These are phyloP conservation scores for Anastrepha ludens DNA, from an alignment of 1,140 invertebrate genomes.

Conservation along the genomic window DNA sequence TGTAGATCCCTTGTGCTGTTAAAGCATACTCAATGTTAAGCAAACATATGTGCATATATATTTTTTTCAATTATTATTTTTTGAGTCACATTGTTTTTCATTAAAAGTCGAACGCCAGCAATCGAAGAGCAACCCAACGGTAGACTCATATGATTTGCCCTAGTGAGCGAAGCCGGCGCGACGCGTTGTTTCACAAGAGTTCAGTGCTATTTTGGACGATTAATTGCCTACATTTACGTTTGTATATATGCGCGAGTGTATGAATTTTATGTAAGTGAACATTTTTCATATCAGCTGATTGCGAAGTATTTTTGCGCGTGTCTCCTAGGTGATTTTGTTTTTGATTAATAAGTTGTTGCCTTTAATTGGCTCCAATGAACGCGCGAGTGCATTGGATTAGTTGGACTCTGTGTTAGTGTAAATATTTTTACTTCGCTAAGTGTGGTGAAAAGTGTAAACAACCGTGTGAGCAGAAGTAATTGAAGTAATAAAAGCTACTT, in stretches of 20 bases:
- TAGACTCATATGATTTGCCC: not conserved
- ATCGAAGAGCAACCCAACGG: not conserved
- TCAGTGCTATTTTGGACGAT: not conserved
- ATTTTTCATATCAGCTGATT: not conserved
- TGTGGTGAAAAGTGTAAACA: too few species aligned
- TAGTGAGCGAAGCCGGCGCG: not conserved
- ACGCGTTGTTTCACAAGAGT: constrained; percentile 17
- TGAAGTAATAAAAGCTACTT: too few species aligned
- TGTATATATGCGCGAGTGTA: not conserved
- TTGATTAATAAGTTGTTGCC: not conserved
- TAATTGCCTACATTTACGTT: not conserved
- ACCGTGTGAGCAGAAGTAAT: too few species aligned
- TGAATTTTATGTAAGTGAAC: not conserved
- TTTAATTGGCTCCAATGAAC: not conserved
- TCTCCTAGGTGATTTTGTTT: not conserved
- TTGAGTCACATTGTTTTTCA: constrained; percentile 15
- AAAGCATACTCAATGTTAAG: too few species aligned
- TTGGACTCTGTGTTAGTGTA: too few species aligned
- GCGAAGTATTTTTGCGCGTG: not conserved
- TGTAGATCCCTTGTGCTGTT: too few species aligned
- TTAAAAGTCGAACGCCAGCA: not conserved
- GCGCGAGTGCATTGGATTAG: not conserved
- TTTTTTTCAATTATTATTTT: not conserved
- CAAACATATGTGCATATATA: too few species aligned
- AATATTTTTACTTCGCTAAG: too few species aligned